phyloP scores from a whole-genome alignment of 2,113 vertebrate genomes.

The Dicentrarchus labrax region DNA sequence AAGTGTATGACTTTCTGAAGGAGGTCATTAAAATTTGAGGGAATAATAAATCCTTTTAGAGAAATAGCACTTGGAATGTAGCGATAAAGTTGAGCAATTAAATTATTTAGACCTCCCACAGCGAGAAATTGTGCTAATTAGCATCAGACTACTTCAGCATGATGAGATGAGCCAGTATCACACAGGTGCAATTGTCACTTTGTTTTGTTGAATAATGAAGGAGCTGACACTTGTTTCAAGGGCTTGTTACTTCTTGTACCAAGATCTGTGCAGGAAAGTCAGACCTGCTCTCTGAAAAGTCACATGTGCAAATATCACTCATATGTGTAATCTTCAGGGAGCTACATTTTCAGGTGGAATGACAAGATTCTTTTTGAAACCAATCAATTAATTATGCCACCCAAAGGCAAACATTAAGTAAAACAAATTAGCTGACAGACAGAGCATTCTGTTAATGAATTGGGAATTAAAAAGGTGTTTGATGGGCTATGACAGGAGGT shows the following conservation, averaged over 20 bases:
- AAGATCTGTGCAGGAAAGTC: slow-evolving; percentile 14
- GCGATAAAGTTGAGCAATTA: slow-evolving; percentile 65
- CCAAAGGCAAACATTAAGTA: slow-evolving; percentile 17
- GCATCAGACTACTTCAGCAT: slow-evolving; percentile 67
- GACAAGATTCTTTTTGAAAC: background rate
- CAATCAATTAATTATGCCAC: slow-evolving; percentile 11
- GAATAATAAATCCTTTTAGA: slow-evolving; percentile 74
- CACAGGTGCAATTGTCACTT: slow-evolving; percentile 73
- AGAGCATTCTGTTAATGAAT: slow-evolving; percentile 36
- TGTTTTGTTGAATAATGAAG: slow-evolving; percentile 71
- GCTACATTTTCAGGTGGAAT: slow-evolving; percentile 10
- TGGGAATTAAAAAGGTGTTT: slow-evolving; percentile 35
- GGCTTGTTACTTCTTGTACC: slow-evolving; percentile 41
- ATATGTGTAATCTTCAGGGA: background rate
- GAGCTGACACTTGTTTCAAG: slow-evolving; percentile 63
- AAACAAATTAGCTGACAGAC: slow-evolving; percentile 33
- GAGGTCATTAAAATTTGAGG: slow-evolving; percentile 74
- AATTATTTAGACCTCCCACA: slow-evolving; percentile 77
- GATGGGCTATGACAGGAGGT: slow-evolving; percentile 41
- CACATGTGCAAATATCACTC: slow-evolving; percentile 29
- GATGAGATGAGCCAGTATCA: slow-evolving; percentile 67
- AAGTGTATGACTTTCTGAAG: slow-evolving; percentile 60
- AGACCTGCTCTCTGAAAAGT: slow-evolving; percentile 29
- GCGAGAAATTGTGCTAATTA: slow-evolving; percentile 75
- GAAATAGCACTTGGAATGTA: slow-evolving; percentile 35